These are phyloP conservation scores for Sipha maydis DNA, from an alignment of 2,888 invertebrate genomes.

Conservation along the genomic window DNA sequence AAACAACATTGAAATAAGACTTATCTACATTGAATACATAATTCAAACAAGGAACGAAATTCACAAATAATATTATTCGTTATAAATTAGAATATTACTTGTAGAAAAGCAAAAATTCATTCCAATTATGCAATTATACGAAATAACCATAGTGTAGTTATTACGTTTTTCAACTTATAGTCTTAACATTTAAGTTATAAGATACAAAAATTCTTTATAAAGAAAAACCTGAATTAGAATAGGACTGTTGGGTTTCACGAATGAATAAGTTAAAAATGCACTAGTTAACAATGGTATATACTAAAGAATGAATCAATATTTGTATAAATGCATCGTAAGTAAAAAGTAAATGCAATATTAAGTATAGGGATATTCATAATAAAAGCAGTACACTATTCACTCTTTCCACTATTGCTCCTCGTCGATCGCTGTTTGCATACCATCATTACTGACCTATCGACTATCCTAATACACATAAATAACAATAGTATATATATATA, in stretches of 20 bases:
- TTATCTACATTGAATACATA: no score
- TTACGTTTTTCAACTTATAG: not conserved
- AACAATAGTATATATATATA: not conserved
- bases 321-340: constrained; percentile 21
- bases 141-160: not conserved
- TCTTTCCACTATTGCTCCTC: not conserved
- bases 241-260: not conserved
- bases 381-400: not conserved
- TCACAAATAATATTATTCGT: no score
- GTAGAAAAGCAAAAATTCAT: not conserved
- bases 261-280: constrained; percentile 7
- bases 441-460: constrained; percentile 44
- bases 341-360: constrained; percentile 10
- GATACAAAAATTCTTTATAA: not conserved
- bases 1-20: no score
- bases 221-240: not conserved
- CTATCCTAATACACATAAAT: constrained; percentile 15
- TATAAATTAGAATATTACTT: no score
- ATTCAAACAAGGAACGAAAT: no score
- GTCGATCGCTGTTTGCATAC: not conserved
- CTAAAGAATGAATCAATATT: constrained; percentile 13
- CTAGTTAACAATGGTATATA: constrained; percentile 10
- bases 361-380: constrained; percentile 8
- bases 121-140: no score
- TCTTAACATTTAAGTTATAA: not conserved